Evolutionary conservation across 2,797 vertebrate species (phyloP).

Genomic region (Coranthus polyacanthus): DNA sequence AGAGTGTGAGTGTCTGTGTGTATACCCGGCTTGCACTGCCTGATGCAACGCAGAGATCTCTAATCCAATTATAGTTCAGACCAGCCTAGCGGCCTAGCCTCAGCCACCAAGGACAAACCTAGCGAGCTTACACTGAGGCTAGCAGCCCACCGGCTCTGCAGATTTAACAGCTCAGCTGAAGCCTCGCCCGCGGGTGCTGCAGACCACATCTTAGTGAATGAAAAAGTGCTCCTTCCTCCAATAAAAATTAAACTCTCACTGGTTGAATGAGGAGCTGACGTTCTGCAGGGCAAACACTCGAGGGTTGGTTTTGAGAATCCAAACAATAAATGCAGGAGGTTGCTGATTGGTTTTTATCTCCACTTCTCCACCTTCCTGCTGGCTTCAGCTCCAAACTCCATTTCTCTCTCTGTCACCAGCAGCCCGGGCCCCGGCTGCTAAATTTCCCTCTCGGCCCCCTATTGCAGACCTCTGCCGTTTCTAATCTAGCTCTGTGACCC

Average conservation of each 20-base stretch:
- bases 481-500: constrained; percentile 68
- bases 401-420: constrained; percentile 31
- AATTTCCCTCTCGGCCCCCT: constrained; percentile 59
- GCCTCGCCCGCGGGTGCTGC: constrained; percentile 27
- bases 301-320: background rate
- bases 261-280: constrained; percentile 1
- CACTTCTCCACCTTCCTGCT: constrained; percentile 1
- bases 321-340: background rate
- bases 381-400: constrained; percentile 20
- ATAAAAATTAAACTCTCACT: constrained; percentile 32
- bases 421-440: constrained; percentile 48
- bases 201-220: constrained; percentile 27
- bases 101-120: constrained; percentile 74
- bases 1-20: constrained; percentile 9
- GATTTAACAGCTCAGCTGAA: constrained; percentile 54
- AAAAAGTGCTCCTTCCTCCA: constrained; percentile 14
- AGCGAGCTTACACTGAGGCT: constrained; percentile 43
- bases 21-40: constrained; percentile 32
- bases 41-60: constrained; percentile 72
- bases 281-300: constrained; percentile 8
- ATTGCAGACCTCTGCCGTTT: constrained; percentile 68
- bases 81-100: constrained; percentile 67
- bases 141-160: constrained; percentile 58
- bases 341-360: background rate
- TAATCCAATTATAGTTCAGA: constrained; percentile 82